phyloP scores from a whole-genome alignment of 1,140 invertebrate genomes.

The Euwallacea similis region DNA sequence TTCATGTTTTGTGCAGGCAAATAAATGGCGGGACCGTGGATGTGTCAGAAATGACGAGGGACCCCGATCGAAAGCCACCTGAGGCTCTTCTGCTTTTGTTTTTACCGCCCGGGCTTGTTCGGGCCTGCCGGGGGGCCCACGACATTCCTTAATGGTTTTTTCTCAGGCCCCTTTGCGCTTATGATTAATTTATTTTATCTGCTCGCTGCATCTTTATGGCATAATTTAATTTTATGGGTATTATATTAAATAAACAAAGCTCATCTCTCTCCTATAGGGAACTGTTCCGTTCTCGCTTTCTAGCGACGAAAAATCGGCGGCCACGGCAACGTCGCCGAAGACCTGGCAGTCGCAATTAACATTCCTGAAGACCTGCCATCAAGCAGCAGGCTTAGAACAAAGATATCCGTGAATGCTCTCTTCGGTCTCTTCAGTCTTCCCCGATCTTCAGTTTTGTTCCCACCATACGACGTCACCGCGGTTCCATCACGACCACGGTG shows the following conservation, averaged over 20 bases:
- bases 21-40: constrained; percentile 21
- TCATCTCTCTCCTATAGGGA: background rate
- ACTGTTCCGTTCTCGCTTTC: no score
- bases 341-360: constrained; percentile 30
- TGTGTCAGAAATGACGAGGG: constrained; percentile 33
- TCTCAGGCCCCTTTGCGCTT: constrained; percentile 30
- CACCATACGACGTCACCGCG: constrained; percentile 3
- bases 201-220: constrained; percentile 31
- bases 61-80: constrained; percentile 27
- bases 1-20: constrained; percentile 22
- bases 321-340: constrained; percentile 14
- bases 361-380: constrained; percentile 32
- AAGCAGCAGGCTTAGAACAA: constrained; percentile 31
- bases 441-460: constrained; percentile 26
- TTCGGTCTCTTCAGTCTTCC: constrained; percentile 17
- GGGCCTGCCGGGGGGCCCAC: constrained; percentile 21
- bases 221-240: constrained; percentile 34
- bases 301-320: no score
- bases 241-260: constrained; percentile 32
- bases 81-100: constrained; percentile 25
- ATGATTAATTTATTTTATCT: constrained; percentile 36
- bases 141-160: constrained; percentile 34
- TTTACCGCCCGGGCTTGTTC: constrained; percentile 18
- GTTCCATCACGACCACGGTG: background rate
- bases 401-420: constrained; percentile 31